Conservation (phyloP, 2,113 vertebrate genomes). For the Actinemys pallida region DNA sequence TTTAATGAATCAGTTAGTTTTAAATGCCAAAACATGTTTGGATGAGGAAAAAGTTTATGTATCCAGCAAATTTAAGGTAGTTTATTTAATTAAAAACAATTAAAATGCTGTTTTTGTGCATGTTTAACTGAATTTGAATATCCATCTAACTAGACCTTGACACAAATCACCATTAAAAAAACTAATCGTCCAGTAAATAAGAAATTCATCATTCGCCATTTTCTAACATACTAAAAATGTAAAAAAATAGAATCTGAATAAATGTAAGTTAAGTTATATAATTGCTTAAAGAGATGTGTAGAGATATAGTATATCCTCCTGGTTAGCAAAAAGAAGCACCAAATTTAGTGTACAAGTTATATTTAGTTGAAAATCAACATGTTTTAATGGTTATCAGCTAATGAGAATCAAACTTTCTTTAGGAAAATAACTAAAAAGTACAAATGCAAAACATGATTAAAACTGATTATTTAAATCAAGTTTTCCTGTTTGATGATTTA, state of each 20-base stretch:
- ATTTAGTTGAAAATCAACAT: background rate
- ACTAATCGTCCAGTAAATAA: background rate
- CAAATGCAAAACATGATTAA: background rate
- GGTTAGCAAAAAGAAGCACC: background rate
- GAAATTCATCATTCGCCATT: background rate
- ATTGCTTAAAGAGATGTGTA: background rate
- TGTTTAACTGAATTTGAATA: background rate
- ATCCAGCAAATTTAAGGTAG: background rate
- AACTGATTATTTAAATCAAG: background rate
- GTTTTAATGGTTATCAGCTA: background rate
- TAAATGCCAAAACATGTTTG: background rate
- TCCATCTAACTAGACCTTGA: background rate
- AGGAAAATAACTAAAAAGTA: background rate
- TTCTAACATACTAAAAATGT: background rate
- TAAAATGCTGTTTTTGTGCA: background rate
- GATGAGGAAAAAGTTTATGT: background rate
- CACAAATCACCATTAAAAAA: background rate
- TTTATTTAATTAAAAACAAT: background rate
- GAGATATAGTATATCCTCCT: background rate
- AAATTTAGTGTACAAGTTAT: background rate
- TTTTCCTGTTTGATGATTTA: background rate
- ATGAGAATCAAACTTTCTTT: background rate
- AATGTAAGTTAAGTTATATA: background rate
- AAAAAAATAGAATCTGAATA: background rate
- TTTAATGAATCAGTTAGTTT: background rate